Base-by-base conservation (phyloP, 1,140 invertebrate genomes). In the Drosophila saltans region DNA sequence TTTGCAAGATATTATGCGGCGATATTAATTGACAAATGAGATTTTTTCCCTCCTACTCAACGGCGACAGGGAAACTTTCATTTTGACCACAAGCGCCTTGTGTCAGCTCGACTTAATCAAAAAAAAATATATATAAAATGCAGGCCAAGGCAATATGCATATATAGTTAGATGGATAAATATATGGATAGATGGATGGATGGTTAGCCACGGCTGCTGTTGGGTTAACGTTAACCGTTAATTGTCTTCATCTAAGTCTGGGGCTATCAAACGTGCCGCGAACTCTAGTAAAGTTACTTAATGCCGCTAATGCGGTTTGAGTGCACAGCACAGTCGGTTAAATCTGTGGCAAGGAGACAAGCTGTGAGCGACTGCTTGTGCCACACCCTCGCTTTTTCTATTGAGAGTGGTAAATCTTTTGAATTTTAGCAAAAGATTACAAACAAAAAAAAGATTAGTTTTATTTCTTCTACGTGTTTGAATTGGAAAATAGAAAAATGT, bases 11-110 rank as follows among this genome's bases (percentile, higher is more conserved):
- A 88, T 89, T 89, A 81, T 89, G 89, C 79, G 80, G 84, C 81
- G 89, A 91, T 91, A 91, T 91, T 91, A 91, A 91, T 91, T 91
- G 89, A 91, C 89, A 91, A 91, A 91, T 91, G 89, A 91, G 89
- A 89, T 89, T 91, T 91, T 91, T 91, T 90, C 89, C 88, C 90
- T 91, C 89, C 89, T 84, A 91, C 83, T 91, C 79, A 76, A 83
- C 79, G 84, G 84, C 84, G 72, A 84, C 75, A 90, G 81, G 82
- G 80, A 72, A 89, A 91, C 89, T 91, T 91, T 91, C 89, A 89
- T 91, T 91, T 91, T 82, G 90, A 85, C 89, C 89, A 91, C 81
- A 85, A 90, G 80, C 75, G 67, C 79, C 61, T 73, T 71, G 73
- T 77, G 80, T 61, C 67, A 72, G 75, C 74, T 74, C 62, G 55